Evolutionary conservation across 2,113 vertebrate genomes (phyloP).

Genomic region (Blennius ocellaris): DNA sequence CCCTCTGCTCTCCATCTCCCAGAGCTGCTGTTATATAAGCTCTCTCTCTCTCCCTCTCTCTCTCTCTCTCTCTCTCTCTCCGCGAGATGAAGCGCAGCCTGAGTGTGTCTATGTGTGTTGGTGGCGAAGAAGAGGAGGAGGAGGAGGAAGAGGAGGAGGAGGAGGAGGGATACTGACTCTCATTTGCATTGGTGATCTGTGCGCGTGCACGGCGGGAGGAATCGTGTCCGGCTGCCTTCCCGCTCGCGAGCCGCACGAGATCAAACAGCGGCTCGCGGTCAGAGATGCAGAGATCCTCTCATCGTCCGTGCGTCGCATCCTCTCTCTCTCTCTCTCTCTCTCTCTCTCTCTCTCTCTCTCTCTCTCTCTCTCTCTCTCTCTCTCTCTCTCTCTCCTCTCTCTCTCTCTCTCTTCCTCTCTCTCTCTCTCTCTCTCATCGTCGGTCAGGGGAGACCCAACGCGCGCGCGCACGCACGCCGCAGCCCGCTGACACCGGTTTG

Average conservation of each 20-base stretch:
- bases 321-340: too few relatives aligned
- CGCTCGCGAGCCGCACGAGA: constrained; percentile 12
- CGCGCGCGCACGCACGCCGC: background rate
- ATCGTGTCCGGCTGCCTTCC: constrained; percentile 49
- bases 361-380: too few relatives aligned
- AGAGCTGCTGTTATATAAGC: constrained; percentile 75
- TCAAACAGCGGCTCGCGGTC: background rate
- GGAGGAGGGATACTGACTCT: constrained; percentile 41
- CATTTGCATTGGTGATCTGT: constrained; percentile 78
- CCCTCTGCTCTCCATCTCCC: constrained; percentile 46
- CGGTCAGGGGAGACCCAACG: background rate
- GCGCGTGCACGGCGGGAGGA: constrained; percentile 62
- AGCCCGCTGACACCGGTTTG: background rate
- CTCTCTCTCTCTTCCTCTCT: too few relatives aligned
- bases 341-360: too few relatives aligned
- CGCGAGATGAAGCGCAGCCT: constrained; percentile 52
- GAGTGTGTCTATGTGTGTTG: background rate
- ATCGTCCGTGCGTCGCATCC: too few relatives aligned
- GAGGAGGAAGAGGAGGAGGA: constrained; percentile 9
- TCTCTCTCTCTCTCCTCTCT: too few relatives aligned
- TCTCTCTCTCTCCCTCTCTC: constrained; percentile 34
- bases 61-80: constrained; percentile 7
- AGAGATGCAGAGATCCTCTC: too few relatives aligned
- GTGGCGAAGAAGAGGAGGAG: constrained; percentile 1
- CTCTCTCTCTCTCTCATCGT: too few relatives aligned